Evolutionary conservation across 2,113 vertebrate species (phyloP).

Genomic region (Phyllostomus hastatus): DNA sequence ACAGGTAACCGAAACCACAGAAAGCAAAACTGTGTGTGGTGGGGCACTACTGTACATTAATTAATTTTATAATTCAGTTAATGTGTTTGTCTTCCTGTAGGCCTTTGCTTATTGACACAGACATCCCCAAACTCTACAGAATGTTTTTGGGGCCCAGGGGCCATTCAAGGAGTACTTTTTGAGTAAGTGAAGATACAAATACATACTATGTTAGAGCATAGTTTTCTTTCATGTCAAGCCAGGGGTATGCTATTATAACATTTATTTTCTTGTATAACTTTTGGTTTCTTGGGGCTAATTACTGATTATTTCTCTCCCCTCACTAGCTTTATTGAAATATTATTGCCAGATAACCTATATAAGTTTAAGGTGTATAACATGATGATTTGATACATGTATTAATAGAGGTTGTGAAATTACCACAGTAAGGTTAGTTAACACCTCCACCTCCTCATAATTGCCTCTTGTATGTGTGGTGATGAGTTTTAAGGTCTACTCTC

Average conservation of each 20-base stretch:
- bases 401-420: background rate
- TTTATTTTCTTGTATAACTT: background rate
- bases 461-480: background rate
- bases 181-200: background rate
- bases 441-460: background rate
- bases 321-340: background rate
- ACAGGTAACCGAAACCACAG: no score
- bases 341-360: background rate
- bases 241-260: background rate
- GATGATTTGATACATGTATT: background rate
- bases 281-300: background rate
- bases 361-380: background rate
- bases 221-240: background rate
- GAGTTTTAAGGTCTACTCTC: background rate
- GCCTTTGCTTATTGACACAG: background rate
- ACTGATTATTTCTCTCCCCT: background rate
- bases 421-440: background rate
- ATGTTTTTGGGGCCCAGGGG: background rate
- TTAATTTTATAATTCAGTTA: background rate
- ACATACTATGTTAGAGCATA: background rate
- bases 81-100: background rate
- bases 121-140: background rate
- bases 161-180: background rate
- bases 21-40: background rate
- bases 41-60: background rate